Percentiles rank a stretch among this genome's conserved stretches.
phyloP scores from a whole-genome alignment of 2,113 vertebrate species.

The Cebus imitator region DNA sequence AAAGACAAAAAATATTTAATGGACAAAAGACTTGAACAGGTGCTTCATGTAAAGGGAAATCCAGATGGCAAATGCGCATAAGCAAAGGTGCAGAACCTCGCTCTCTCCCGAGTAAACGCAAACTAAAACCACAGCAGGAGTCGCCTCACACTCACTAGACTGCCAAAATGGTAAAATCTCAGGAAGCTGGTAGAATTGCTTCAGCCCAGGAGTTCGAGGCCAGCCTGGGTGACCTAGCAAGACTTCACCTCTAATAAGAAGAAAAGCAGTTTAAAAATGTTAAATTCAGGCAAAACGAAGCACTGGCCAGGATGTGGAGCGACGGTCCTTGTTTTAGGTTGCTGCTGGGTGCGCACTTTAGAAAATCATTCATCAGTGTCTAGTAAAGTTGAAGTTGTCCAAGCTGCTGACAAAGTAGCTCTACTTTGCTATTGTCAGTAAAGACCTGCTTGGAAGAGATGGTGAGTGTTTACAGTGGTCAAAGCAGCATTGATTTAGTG shows the following conservation, averaged over 20 bases:
- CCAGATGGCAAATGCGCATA: background rate
- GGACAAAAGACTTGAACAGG: background rate
- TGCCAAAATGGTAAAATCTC: background rate
- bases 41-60: background rate
- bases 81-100: background rate
- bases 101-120: background rate
- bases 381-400: no score
- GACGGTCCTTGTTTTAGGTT: background rate
- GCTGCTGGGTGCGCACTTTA: background rate
- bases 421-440: background rate
- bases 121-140: background rate
- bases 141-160: background rate
- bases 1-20: background rate
- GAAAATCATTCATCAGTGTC: background rate
- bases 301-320: accelerated
- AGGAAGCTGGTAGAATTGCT: background rate
- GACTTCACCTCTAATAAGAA: background rate
- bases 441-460: no score
- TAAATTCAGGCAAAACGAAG: background rate
- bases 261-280: background rate
- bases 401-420: background rate
- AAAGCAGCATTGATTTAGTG: background rate
- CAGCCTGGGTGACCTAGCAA: background rate
- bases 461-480: no score
- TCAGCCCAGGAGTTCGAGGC: background rate